phyloP scores from a whole-genome alignment of 2,888 invertebrate genomes.

The Pediacus dermestoides region DNA sequence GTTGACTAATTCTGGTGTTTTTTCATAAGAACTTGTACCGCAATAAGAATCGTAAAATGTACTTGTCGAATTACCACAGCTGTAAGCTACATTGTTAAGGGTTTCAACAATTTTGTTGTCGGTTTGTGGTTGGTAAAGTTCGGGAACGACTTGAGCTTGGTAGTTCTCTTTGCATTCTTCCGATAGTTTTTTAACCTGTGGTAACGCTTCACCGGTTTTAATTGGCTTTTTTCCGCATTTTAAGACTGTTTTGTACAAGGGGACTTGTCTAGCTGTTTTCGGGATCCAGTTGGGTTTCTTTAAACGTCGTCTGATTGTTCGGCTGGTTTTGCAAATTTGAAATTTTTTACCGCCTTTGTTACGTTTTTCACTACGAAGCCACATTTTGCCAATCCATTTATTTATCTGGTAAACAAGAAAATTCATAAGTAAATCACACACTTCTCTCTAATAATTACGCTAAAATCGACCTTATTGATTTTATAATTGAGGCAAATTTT shows the following conservation, averaged over 20 bases:
- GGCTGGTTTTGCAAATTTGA: slow-evolving; percentile 35
- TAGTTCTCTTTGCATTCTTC: slow-evolving; percentile 46
- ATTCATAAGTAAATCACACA: slow-evolving; percentile 1
- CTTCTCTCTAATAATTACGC: slow-evolving; percentile 17
- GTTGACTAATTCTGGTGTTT: slow-evolving; percentile 20
- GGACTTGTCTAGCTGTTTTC: slow-evolving; percentile 30
- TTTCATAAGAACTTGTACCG: slow-evolving; percentile 31
- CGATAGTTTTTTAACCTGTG: slow-evolving; percentile 20
- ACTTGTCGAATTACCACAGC: slow-evolving; percentile 16
- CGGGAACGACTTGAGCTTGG: slow-evolving; percentile 45
- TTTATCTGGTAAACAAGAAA: neutral
- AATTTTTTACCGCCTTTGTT: slow-evolving; percentile 54
- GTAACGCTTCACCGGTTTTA: slow-evolving; percentile 17
- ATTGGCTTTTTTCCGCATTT: slow-evolving; percentile 27
- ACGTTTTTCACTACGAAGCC: slow-evolving; percentile 65
- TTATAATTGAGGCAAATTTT: slow-evolving; percentile 32
- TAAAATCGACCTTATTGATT: slow-evolving; percentile 35
- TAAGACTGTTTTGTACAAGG: slow-evolving; percentile 29
- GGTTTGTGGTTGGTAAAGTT: slow-evolving; percentile 33
- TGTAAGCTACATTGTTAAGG: slow-evolving; percentile 18
- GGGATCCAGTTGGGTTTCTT: slow-evolving; percentile 36
- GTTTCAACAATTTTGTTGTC: slow-evolving; percentile 21
- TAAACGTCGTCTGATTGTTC: slow-evolving; percentile 31
- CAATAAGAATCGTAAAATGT: slow-evolving; percentile 34
- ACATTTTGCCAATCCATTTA: slow-evolving; percentile 52